Evolutionary conservation across 2,113 vertebrate species (phyloP), one percentile per base, ranked within the genome.

Genomic region (Anhinga rufa): DNA sequence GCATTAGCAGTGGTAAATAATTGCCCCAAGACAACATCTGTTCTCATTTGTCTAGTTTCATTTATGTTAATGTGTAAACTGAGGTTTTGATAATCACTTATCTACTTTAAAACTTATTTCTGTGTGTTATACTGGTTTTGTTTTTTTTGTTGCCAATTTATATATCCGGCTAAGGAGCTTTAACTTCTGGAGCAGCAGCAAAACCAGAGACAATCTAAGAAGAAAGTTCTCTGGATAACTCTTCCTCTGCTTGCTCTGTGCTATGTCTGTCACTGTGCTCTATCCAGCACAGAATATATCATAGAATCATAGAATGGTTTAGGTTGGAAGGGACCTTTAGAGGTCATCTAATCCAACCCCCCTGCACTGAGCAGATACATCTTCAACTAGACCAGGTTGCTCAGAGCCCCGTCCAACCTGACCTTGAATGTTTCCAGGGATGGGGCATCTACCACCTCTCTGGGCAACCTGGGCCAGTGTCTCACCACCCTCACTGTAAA

Each of bases 31-130:
- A 92, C 49, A 92, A 26, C 74, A 85, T 72, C 69, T 93, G 78
- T 76, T 89, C 88, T 85, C 78, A 66, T 89, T 91, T 85, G 70
- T 91, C 83, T 87, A 24, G 52, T 89, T 95, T 89, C 74, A 89
- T 84, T 96, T 92, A 82, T 87, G 38, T 69, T 93, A 79, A 79
- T 70, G 20, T 85, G 51, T 40, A 72, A 89, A 82, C 49, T 54
- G 29, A 85, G 75, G 5, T 88, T 94, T 60, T 74, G 58, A 60
- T 90, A 91, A 74, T 90, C n/a, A 75, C 52, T 69, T 94, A 46
- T 9, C 61, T 70, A 28, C 70, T 85, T 85, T 72, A 93, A 74
- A 92, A 76, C 57, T 92, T 87, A 36, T 21, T 88, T 94, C 26
- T 49, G 3, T 60, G 29, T 88, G 29, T 65, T 84, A 19, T 24